Conservation (phyloP, 2,113 vertebrate genomes). For the Sakesphorus luctuosus region DNA sequence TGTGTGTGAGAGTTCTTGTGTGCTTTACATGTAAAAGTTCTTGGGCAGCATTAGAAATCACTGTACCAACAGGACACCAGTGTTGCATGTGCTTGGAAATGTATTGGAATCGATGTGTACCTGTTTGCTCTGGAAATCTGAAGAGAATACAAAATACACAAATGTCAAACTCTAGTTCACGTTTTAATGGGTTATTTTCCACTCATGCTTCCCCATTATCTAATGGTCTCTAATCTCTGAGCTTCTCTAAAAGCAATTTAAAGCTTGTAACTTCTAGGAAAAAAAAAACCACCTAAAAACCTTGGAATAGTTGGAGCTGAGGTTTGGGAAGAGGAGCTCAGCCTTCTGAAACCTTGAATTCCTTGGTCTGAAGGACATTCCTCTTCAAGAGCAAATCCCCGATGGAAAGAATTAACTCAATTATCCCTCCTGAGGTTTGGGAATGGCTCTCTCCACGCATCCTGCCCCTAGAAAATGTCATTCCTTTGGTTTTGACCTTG, state of each 20-base stretch:
- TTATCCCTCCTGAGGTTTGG: neutral
- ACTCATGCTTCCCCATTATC: neutral
- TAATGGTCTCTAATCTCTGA: neutral
- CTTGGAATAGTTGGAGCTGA: neutral
- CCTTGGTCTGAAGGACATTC: neutral
- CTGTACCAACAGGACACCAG: conserved; percentile 11
- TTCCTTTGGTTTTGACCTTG: neutral
- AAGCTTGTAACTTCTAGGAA: neutral
- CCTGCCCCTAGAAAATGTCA: accelerated
- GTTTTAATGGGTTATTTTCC: conserved; percentile 47
- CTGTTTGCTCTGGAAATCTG: conserved; percentile 16
- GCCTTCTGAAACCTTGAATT: neutral
- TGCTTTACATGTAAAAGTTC: conserved; percentile 3
- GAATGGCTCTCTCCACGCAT: neutral
- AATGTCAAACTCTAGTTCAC: conserved; percentile 18
- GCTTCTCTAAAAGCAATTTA: neutral
- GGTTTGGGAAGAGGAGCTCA: neutral
- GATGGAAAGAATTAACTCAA: neutral
- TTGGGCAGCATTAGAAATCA: conserved; percentile 6
- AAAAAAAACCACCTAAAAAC: neutral
- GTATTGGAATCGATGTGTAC: conserved; percentile 29
- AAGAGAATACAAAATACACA: conserved; percentile 50
- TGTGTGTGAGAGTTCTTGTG: conserved; percentile 21
- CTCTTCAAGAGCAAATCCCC: neutral
- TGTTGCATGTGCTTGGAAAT: conserved; percentile 46